Evolutionary conservation across 2,888 invertebrate genomes (phyloP).

Genomic region (Sesamia inferens): DNA sequence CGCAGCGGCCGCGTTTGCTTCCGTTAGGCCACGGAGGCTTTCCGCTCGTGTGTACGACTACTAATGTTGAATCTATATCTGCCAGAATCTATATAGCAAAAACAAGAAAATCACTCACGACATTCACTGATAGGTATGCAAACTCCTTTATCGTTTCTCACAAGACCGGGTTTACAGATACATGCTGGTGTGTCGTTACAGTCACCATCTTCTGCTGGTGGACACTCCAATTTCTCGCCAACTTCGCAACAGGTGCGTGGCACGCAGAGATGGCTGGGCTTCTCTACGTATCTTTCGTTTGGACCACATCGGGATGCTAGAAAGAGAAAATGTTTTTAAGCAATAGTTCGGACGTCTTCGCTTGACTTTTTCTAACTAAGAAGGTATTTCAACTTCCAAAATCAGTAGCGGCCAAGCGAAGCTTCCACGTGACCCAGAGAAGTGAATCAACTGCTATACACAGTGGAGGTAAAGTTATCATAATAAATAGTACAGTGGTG

Average conservation of each 20-base stretch:
- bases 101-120: constrained; percentile 46
- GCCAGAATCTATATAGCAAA: too few species aligned
- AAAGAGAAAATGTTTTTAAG: not conserved
- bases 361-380: not conserved
- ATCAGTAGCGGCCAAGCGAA: not conserved
- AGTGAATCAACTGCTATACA: not conserved
- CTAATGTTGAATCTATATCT: not conserved
- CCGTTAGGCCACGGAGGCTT: too few species aligned
- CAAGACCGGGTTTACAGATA: constrained; percentile 54
- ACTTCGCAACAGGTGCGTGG: constrained; percentile 60
- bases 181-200: constrained; percentile 54
- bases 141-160: constrained; percentile 47
- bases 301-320: constrained; percentile 53
- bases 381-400: not conserved
- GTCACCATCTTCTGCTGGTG: constrained; percentile 22
- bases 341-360: not conserved
- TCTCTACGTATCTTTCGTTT: constrained; percentile 57
- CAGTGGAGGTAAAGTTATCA: not conserved
- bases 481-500: not conserved
- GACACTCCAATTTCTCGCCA: constrained; percentile 47
- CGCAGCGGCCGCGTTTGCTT: too few species aligned
- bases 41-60: not conserved
- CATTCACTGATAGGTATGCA: constrained; percentile 61
- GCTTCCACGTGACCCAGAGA: not conserved
- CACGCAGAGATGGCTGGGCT: constrained; percentile 53